phyloP scores from a whole-genome alignment of 2,797 vertebrate genomes.

The Lacerta viridis region DNA sequence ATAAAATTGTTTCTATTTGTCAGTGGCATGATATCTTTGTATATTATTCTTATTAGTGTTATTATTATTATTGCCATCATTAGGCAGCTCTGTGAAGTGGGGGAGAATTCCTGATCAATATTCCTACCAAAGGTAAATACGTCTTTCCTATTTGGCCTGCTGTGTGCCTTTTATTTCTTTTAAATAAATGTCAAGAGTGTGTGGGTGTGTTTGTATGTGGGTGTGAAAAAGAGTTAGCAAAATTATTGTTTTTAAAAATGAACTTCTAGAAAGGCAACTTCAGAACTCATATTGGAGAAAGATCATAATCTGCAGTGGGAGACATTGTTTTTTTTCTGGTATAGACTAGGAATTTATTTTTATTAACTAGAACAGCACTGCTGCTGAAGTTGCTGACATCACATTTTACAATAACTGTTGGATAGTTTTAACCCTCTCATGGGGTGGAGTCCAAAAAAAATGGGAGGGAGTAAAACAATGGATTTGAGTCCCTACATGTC shows the following conservation, averaged over 20 bases:
- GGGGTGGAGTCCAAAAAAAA: neutral
- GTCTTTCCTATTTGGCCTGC: constrained; percentile 40
- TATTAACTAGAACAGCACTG: neutral
- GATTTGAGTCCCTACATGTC: neutral
- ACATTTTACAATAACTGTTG: neutral
- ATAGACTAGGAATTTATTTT: neutral
- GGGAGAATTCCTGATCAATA: constrained; percentile 62
- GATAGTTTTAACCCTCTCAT: neutral
- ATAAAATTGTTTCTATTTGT: constrained; percentile 77
- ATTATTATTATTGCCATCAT: constrained; percentile 63
- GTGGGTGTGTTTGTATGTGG: neutral
- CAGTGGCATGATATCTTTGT: constrained; percentile 68
- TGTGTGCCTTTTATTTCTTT: constrained; percentile 55
- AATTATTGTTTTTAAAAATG: neutral
- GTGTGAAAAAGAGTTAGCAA: neutral
- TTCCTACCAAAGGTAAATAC: constrained; percentile 64
- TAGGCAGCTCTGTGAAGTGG: constrained; percentile 47
- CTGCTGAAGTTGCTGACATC: too few relatives aligned
- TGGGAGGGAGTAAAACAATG: neutral
- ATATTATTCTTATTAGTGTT: constrained; percentile 70
- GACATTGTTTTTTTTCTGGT: neutral
- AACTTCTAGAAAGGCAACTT: neutral
- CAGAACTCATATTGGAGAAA: neutral
- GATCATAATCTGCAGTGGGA: neutral
- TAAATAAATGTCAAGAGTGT: constrained; percentile 52